These are phyloP conservation scores for Miltochrista miniata DNA, from an alignment of 2,888 invertebrate species.

Conservation along the genomic window DNA sequence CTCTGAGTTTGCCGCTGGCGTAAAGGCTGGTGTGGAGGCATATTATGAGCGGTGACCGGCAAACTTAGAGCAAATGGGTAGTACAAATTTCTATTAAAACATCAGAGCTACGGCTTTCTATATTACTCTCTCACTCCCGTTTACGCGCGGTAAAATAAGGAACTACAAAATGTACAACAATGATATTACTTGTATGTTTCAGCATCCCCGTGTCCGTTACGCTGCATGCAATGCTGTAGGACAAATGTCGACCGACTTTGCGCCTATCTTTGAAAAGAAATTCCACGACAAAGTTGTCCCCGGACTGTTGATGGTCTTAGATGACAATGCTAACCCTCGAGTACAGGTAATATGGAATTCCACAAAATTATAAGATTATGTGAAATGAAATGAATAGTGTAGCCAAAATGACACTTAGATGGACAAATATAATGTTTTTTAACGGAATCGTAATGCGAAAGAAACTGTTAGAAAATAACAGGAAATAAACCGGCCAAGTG, in stretches of 20 bases:
- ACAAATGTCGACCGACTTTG: constrained; percentile 99
- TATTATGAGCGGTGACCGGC: too few relatives aligned
- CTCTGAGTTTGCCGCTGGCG: too few relatives aligned
- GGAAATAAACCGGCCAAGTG: too few relatives aligned
- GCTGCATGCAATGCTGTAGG: constrained; percentile 99
- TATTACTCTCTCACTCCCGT: too few relatives aligned
- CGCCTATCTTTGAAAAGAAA: constrained; percentile 98
- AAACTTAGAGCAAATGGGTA: too few relatives aligned
- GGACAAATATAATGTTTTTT: too few relatives aligned
- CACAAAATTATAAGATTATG: background rate
- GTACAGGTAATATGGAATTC: constrained; percentile 87
- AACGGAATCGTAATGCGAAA: too few relatives aligned
- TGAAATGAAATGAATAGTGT: background rate
- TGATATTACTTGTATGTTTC: constrained; percentile 26
- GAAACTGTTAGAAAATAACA: too few relatives aligned
- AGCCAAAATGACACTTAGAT: too few relatives aligned
- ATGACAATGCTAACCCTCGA: constrained; percentile 95
- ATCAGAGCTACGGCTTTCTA: too few relatives aligned
- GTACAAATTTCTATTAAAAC: too few relatives aligned
- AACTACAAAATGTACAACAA: background rate
- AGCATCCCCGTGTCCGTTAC: constrained; percentile 96
- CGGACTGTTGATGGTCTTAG: constrained; percentile 93
- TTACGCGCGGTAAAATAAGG: background rate
- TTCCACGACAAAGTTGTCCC: constrained; percentile 98
- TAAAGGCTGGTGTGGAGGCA: too few relatives aligned